Evolutionary conservation across 1,140 invertebrate genomes (phyloP), one percentile per base, ranked within the genome.

Genomic region (Coelopa frigida): DNA sequence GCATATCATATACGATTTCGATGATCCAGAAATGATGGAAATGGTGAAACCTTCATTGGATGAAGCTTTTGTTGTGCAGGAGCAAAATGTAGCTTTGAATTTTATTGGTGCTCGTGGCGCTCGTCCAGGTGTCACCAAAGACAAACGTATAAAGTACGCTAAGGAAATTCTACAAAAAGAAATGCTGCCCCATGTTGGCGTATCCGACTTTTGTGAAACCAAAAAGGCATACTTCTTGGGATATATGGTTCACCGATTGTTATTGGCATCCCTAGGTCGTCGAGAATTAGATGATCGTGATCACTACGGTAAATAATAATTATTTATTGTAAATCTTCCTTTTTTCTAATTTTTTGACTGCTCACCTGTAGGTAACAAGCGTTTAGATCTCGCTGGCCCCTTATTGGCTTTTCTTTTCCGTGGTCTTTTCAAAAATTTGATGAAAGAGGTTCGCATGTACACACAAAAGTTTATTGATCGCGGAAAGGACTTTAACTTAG

Each of bases 21-120:
- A 98, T 71, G 95, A 99, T 74, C 94, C 91, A 20, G 95, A 99
- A 78, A 98, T 99, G 94, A 98, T 98, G 94, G 96, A 99, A 79
- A 98, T 99, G 94, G 94, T 90, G 0, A 99, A 99, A 72, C 96
- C 96, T 4, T 98, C 94, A 1, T 73, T 99, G 35, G 96, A 99
- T 74, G 96, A 99, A 76, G 96, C 96, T 36, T 98, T 99, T 74
- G 96, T 99, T 0, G 95, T 99, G 60, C 94, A 98, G 75, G 95
- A 99, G 71, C 95, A 99, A 70, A 94, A 93, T 75, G 92, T 99
- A 4, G 96, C 96, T 12, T 72, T 98, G 11, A 98, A 98, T 72
- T 99, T 99, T 55, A 99, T 99, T 62, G 96, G 96, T 51, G 81
- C 92, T 4, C 80, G 96, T 72, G 96, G 95, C 49, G 95, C 94